Evolutionary conservation across 2,888 invertebrate species (phyloP), one percentile per base, ranked within the genome.

Genomic region (Habroteleia sp.): DNA sequence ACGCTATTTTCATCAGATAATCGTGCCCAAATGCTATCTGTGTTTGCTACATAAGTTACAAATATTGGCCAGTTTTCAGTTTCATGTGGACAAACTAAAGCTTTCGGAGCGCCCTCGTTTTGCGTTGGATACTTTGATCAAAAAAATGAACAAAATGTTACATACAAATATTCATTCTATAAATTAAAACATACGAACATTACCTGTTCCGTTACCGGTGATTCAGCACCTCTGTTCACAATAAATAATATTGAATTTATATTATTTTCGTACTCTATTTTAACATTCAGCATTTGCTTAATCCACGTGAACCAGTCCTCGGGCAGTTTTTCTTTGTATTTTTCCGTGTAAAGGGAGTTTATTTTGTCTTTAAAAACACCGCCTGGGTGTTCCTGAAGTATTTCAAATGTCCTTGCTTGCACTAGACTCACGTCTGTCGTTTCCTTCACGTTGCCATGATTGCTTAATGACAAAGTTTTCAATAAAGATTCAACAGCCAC

Each of bases 291-390:
- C 81, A 91, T 91, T 66, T 90, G 89, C 80, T 92, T 91, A 14
- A 93, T 88, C 42, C 93, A 84, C 54, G 91, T 90, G 81, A 92
- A 89, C 94, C 95, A 94, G 84, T 94, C 91, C 6, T 89, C 89
- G 0, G 95, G 95, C 44, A 95, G 88, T 54, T 91, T 91, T 84
- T 94, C 94, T 1, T 90, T 89, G 81, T 91, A 94, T 71, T 91
- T 91, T 71, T 92, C 90, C 62, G 91, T 91, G 81, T 91, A 92
- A 73, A 89, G 89, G 1, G 85, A 82, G 6, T 89, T 89, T 17
- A 92, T 78, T 63, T 90, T 88, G 16, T 88, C 87, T 27, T 87
- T 88, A 86, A 91, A 91, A 1, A 91, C 82, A 2, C 91, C 91
- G 74, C 86, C 82, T 5, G 81, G 84, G 78, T 90, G 90, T 25